phyloP scores from a whole-genome alignment of 1,140 invertebrate genomes.

The Temnothorax curvispinosus region DNA sequence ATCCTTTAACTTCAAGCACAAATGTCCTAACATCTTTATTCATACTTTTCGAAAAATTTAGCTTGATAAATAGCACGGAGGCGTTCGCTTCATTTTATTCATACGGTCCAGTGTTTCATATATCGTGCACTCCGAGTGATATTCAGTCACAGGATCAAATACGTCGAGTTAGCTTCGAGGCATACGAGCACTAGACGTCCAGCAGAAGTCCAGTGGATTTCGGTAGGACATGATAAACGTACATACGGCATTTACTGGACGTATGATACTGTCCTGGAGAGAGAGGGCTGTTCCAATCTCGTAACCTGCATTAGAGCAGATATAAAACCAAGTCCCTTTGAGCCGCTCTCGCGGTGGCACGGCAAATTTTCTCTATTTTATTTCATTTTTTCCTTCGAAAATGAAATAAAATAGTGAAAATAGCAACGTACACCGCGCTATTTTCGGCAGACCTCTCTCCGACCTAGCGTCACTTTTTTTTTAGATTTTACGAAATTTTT shows the following conservation, averaged over 20 bases:
- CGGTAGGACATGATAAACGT: slow-evolving; percentile 56
- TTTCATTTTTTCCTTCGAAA: neutral
- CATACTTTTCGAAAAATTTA: neutral
- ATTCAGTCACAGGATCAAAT: slow-evolving; percentile 59
- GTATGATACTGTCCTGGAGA: slow-evolving; percentile 32
- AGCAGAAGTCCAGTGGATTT: slow-evolving; percentile 50
- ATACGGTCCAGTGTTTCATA: slow-evolving; percentile 26
- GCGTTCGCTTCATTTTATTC: slow-evolving; percentile 44
- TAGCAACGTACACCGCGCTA: neutral
- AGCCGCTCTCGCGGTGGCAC: slow-evolving; percentile 8
- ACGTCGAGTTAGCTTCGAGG: slow-evolving; percentile 55
- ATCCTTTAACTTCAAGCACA: slow-evolving; percentile 11
- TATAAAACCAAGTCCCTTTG: slow-evolving; percentile 40
- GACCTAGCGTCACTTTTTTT: neutral
- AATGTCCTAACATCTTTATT: slow-evolving; percentile 10
- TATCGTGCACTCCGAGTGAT: slow-evolving; percentile 12
- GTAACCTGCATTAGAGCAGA: slow-evolving; percentile 35
- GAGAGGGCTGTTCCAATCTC: slow-evolving; percentile 29
- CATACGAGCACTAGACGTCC: slow-evolving; percentile 19
- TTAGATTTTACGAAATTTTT: neutral
- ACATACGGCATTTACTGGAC: slow-evolving; percentile 37
- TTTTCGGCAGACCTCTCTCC: neutral
- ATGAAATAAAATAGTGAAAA: slow-evolving; percentile 29
- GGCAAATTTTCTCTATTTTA: slow-evolving; percentile 16
- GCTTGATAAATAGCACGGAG: slow-evolving; percentile 25